Percentiles rank a stretch among this genome's conserved stretches.
Evolutionary conservation across 2,888 invertebrate genomes (phyloP).

Genomic region (Lycocerus yunnanus): DNA sequence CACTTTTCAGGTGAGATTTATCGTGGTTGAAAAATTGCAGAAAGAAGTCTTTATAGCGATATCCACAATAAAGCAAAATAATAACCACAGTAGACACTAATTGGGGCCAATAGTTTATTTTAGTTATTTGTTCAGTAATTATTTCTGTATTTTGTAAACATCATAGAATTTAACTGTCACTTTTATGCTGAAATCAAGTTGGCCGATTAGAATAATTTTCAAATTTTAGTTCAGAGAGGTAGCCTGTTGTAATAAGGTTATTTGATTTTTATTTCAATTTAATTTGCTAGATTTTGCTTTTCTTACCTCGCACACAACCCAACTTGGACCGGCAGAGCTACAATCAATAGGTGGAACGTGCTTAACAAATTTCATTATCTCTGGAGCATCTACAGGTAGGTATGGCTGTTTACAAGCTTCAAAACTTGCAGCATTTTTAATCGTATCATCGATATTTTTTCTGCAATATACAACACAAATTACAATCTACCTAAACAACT

Average conservation of each 20-base stretch:
- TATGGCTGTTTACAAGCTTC: constrained; percentile 68
- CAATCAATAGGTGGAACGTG: constrained; percentile 69
- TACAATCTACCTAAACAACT: background rate
- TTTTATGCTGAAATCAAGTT: background rate
- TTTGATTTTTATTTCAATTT: background rate
- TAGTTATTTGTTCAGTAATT: background rate
- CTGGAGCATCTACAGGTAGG: constrained; percentile 69
- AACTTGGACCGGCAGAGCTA: constrained; percentile 64
- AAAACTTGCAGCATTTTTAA: constrained; percentile 54
- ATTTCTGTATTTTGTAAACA: background rate
- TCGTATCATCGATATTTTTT: constrained; percentile 56
- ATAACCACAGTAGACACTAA: background rate
- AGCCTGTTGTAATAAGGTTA: background rate
- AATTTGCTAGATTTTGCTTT: no score
- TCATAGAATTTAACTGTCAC: background rate
- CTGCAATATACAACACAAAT: constrained; percentile 44
- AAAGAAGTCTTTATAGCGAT: background rate
- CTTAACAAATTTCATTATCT: constrained; percentile 74
- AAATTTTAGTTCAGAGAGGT: background rate
- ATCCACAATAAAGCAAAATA: background rate
- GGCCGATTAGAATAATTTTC: background rate
- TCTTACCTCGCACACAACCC: constrained; percentile 78
- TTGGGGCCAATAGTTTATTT: background rate
- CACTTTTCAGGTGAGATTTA: background rate
- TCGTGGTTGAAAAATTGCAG: background rate